Conservation (phyloP, 2,888 invertebrate genomes). For the Plagodis pulveraria region DNA sequence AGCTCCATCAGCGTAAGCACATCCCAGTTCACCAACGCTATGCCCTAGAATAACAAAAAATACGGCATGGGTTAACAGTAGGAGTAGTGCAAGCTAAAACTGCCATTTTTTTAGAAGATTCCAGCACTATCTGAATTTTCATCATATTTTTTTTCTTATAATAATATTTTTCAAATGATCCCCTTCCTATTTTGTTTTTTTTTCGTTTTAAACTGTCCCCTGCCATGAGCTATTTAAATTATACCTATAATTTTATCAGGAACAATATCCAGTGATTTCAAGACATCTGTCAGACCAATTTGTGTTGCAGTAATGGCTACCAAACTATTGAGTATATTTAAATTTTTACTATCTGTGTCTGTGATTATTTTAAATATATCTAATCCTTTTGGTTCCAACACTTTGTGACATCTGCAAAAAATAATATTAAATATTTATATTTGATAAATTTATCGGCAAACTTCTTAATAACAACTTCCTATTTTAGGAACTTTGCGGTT, state of each 20-base stretch:
- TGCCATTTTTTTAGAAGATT: no score
- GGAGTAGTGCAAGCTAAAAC: no score
- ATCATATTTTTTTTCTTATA: no score
- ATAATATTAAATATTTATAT: slow-evolving; percentile 1
- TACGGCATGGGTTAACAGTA: no score
- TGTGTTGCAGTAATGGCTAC: slow-evolving; percentile 28
- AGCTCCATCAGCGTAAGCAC: slow-evolving; percentile 81
- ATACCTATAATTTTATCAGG: slow-evolving; percentile 32
- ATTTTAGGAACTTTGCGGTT: no score
- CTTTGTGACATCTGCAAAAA: slow-evolving; percentile 72
- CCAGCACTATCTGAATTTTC: no score
- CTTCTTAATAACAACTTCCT: neutral
- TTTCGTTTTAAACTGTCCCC: no score
- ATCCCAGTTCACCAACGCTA: slow-evolving; percentile 93
- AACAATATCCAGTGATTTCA: slow-evolving; percentile 19
- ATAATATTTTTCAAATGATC: no score
- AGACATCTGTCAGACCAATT: slow-evolving; percentile 30
- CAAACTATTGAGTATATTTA: slow-evolving; percentile 83
- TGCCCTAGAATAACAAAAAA: slow-evolving; percentile 45
- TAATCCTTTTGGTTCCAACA: slow-evolving; percentile 84
- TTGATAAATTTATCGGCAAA: neutral
- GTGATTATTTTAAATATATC: slow-evolving; percentile 87
- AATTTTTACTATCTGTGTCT: slow-evolving; percentile 81
- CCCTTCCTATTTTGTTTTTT: no score
- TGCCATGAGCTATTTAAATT: no score